Percentiles rank a stretch among this genome's conserved stretches.
phyloP scores from a whole-genome alignment of 2,797 vertebrate genomes.

The Heteromormyrus szaboi region DNA sequence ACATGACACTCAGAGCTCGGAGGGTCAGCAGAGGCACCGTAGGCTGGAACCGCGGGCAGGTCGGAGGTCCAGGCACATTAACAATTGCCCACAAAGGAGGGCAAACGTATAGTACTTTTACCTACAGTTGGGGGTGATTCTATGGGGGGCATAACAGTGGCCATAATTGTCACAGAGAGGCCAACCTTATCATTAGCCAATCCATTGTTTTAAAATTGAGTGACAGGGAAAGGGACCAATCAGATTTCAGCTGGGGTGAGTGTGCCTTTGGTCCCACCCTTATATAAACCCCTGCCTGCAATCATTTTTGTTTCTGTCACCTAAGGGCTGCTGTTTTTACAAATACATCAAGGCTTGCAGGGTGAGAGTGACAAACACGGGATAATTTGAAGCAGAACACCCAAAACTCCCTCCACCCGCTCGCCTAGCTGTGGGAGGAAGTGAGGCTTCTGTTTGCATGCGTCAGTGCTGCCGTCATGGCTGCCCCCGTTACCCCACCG shows the following conservation, averaged over 20 bases:
- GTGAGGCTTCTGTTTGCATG: background rate
- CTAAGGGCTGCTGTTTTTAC: background rate
- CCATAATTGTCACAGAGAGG: background rate
- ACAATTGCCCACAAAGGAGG: background rate
- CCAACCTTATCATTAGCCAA: background rate
- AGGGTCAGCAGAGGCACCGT: background rate
- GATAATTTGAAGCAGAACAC: background rate
- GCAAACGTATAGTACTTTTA: background rate
- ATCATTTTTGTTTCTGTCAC: background rate
- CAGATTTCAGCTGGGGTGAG: background rate
- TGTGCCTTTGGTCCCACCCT: background rate
- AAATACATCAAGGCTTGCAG: background rate
- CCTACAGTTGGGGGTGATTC: background rate
- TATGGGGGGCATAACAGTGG: background rate
- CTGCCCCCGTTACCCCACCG: background rate
- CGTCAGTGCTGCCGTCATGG: background rate
- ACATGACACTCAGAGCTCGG: background rate
- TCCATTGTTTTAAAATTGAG: background rate
- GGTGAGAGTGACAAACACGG: background rate
- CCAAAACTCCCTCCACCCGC: background rate
- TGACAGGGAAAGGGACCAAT: background rate
- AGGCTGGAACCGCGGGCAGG: background rate
- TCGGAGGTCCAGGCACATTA: background rate
- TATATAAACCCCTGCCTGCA: background rate
- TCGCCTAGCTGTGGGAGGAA: background rate